Conservation (phyloP, 2,113 vertebrate genomes). For the Aphyosemion australe region DNA sequence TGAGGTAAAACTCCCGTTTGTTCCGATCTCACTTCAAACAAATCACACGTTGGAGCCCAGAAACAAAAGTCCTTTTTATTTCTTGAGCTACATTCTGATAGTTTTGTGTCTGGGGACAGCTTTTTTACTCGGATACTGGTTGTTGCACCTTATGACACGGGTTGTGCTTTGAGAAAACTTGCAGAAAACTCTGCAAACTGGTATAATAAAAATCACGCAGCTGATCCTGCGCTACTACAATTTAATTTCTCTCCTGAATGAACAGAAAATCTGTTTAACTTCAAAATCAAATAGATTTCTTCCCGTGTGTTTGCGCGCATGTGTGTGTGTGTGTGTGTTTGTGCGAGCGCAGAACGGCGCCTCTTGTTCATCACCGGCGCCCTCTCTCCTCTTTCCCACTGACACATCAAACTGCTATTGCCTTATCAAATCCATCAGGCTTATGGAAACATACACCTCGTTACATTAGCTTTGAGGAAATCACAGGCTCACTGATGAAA, state of each 20-base stretch:
- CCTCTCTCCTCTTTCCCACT: constrained; percentile 62
- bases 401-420: constrained; percentile 83
- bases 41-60: not conserved
- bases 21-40: not conserved
- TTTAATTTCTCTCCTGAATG: constrained; percentile 30
- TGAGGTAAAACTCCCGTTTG: too few species aligned
- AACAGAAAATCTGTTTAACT: constrained; percentile 42
- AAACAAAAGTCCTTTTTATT: not conserved
- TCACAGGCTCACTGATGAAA: constrained; percentile 86
- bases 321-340: not conserved
- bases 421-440: constrained; percentile 86
- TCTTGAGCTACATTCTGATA: too few species aligned
- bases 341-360: constrained; percentile 7
- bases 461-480: constrained; percentile 88
- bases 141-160: too few species aligned
- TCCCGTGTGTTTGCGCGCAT: constrained; percentile 27
- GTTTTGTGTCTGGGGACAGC: too few species aligned
- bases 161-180: not conserved
- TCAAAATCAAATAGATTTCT: constrained; percentile 33
- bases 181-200: constrained; percentile 12
- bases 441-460: constrained; percentile 90
- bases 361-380: constrained; percentile 44
- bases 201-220: constrained; percentile 3
- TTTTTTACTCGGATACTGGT: not conserved
- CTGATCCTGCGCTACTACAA: constrained; percentile 14